Evolutionary conservation across 2,797 vertebrate genomes (phyloP).

Genomic region (Lates japonicus): DNA sequence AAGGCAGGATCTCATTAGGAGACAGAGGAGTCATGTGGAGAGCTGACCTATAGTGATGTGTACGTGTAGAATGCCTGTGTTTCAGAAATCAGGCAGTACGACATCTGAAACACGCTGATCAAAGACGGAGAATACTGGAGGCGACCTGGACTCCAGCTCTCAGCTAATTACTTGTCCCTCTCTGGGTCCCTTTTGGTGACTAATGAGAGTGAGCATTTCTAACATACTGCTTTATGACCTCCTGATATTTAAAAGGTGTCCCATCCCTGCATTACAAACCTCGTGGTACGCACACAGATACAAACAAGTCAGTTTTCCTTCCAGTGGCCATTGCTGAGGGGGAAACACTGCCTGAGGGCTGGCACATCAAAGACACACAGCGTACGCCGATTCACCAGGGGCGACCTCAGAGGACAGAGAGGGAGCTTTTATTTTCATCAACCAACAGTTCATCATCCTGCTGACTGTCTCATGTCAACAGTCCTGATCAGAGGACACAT

Average conservation of each 20-base stretch:
- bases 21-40: conserved; percentile 48
- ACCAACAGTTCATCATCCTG: conserved; percentile 28
- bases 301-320: conserved; percentile 29
- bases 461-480: conserved; percentile 25
- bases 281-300: background rate
- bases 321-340: background rate
- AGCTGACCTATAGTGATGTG: conserved; percentile 31
- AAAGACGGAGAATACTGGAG: conserved; percentile 35
- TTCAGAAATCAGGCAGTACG: conserved; percentile 27
- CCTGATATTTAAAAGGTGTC: conserved; percentile 44
- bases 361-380: conserved; percentile 69
- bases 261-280: conserved; percentile 8
- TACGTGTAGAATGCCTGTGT: background rate
- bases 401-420: conserved; percentile 45
- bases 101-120: conserved; percentile 57
- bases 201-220: conserved; percentile 62
- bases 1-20: conserved; percentile 67
- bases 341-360: conserved; percentile 39
- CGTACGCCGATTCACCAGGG: conserved; percentile 45
- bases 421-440: conserved; percentile 44
- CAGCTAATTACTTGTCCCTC: conserved; percentile 28
- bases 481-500: background rate
- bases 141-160: conserved; percentile 1
- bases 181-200: conserved; percentile 1
- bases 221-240: conserved; percentile 52